Percentiles rank a stretch among this genome's conserved stretches.
Evolutionary conservation across 2,888 invertebrate species (phyloP).

Genomic region (Agriotes lineatus): DNA sequence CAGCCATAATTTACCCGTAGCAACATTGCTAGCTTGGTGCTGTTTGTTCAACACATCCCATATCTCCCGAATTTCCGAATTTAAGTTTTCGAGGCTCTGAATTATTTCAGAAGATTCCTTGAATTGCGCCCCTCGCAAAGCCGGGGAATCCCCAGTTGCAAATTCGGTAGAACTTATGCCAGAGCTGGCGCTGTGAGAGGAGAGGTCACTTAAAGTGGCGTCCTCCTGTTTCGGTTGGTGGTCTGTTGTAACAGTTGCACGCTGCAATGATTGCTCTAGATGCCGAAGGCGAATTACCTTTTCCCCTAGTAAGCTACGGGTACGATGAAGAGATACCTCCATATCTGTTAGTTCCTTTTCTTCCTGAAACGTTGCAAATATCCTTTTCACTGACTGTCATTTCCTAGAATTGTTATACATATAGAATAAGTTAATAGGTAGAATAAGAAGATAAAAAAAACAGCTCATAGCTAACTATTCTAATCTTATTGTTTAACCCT

Average conservation of each 20-base stretch:
- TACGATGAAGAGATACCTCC: slow-evolving; percentile 86
- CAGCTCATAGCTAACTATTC: too few species aligned
- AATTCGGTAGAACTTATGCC: slow-evolving; percentile 78
- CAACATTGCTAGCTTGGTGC: slow-evolving; percentile 67
- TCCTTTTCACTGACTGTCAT: too few species aligned
- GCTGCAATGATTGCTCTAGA: slow-evolving; percentile 81
- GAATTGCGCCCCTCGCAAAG: slow-evolving; percentile 65
- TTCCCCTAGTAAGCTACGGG: slow-evolving; percentile 83
- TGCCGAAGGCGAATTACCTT: slow-evolving; percentile 85
- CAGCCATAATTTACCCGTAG: slow-evolving; percentile 62
- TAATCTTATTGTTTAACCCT: too few species aligned
- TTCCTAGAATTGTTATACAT: too few species aligned
- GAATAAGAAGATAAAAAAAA: too few species aligned
- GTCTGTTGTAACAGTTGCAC: slow-evolving; percentile 68
- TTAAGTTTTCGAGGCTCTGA: slow-evolving; percentile 77
- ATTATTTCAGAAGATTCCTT: slow-evolving; percentile 79
- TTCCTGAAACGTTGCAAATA: slow-evolving; percentile 71
- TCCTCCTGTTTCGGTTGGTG: slow-evolving; percentile 67
- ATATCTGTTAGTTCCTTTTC: slow-evolving; percentile 86
- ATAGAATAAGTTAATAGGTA: too few species aligned
- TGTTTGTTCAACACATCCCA: slow-evolving; percentile 76
- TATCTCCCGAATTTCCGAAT: slow-evolving; percentile 78
- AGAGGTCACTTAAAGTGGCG: slow-evolving; percentile 76
- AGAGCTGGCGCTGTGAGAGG: slow-evolving; percentile 73
- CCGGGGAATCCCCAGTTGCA: slow-evolving; percentile 67